A percentile compares a stretch with the other conserved stretches of the same genome.
phyloP scores from a whole-genome alignment of 2,113 vertebrate species.

The Pterophyllum scalare region DNA sequence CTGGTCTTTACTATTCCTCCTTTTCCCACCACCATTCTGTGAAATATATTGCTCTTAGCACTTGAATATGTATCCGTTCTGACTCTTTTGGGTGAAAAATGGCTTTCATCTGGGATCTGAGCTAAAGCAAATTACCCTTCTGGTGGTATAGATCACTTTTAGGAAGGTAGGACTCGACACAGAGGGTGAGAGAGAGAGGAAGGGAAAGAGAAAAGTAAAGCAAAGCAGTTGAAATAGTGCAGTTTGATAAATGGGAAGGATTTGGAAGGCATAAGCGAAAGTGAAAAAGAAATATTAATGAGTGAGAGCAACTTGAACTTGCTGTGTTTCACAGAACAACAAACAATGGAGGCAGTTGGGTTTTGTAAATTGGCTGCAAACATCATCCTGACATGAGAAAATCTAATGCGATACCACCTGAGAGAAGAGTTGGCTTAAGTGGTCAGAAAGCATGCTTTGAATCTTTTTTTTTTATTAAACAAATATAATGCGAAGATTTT shows the following conservation, averaged over 20 bases:
- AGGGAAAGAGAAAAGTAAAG: not conserved
- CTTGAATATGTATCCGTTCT: conserved; percentile 57
- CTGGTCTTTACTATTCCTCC: conserved; percentile 25
- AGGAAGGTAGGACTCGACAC: conserved; percentile 35
- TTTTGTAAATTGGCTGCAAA: conserved; percentile 21
- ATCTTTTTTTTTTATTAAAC: not conserved
- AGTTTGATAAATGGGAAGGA: conserved; percentile 29
- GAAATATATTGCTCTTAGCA: conserved; percentile 57
- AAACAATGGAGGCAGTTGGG: not conserved
- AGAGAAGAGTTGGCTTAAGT: conserved; percentile 4
- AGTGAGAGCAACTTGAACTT: conserved; percentile 8
- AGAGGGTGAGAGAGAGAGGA: not conserved
- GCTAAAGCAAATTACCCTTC: conserved; percentile 72
- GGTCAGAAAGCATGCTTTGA: conserved; percentile 3
- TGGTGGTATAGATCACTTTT: conserved; percentile 62
- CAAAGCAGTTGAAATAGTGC: conserved; percentile 13
- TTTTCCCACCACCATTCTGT: conserved; percentile 4
- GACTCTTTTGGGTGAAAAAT: conserved; percentile 66
- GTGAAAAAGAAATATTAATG: conserved; percentile 48
- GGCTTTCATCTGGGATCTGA: conserved; percentile 70
- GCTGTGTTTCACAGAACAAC: not conserved
- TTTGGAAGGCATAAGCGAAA: conserved; percentile 18
- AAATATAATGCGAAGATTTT: not conserved
- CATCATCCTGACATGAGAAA: conserved; percentile 17
- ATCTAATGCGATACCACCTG: not conserved